Conservation (phyloP, 2,888 invertebrate species). For the Pogonocherus hispidulus region DNA sequence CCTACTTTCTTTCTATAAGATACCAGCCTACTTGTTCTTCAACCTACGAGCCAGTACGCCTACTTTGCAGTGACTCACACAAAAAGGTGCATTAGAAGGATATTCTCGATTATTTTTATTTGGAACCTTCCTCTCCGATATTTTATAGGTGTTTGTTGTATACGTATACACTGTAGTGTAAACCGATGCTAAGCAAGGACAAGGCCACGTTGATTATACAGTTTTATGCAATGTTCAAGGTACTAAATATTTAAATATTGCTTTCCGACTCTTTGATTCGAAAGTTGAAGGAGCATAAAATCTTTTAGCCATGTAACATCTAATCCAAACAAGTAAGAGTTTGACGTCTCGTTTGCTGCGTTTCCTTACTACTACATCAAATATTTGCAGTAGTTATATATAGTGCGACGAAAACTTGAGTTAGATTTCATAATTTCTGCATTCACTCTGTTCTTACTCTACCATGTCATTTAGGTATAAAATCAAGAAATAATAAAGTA, state of each 20-base stretch:
- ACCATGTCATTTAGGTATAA: too few relatives aligned
- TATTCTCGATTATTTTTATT: not conserved
- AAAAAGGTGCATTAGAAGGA: not conserved
- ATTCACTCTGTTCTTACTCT: too few relatives aligned
- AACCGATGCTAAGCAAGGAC: conserved; percentile 11
- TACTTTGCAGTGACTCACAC: conserved; percentile 19
- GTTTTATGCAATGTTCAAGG: conserved; percentile 7
- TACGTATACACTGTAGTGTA: not conserved
- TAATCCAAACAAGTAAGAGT: too few relatives aligned
- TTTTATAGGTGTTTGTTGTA: conserved; percentile 1
- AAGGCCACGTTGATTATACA: conserved; percentile 11
- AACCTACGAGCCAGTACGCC: conserved; percentile 13
- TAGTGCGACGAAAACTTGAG: too few relatives aligned
- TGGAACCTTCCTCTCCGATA: not conserved
- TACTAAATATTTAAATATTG: conserved; percentile 1
- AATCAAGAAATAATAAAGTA: too few relatives aligned
- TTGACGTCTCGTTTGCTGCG: too few relatives aligned
- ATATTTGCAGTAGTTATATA: too few relatives aligned
- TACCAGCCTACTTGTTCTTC: conserved; percentile 21
- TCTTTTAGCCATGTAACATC: too few relatives aligned
- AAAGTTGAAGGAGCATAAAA: too few relatives aligned
- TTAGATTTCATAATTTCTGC: too few relatives aligned
- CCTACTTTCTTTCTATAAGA: conserved; percentile 10
- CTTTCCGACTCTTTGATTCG: too few relatives aligned
- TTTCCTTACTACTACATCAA: too few relatives aligned